phyloP scores from a whole-genome alignment of 35 echinoderm and acorn worm genomes.

The Apostichopus japonicus region DNA sequence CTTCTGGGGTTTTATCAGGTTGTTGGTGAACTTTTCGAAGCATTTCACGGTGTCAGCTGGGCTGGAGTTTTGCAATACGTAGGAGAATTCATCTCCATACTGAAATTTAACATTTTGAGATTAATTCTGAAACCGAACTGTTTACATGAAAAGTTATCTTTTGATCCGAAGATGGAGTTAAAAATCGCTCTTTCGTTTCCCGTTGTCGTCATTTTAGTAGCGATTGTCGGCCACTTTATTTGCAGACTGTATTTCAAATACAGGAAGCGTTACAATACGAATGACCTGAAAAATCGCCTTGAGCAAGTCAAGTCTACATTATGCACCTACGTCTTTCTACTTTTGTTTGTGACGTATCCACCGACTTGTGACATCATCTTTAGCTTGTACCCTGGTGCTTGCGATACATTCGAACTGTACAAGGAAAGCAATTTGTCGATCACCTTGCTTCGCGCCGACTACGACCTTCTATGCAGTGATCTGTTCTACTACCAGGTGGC shows the following conservation, averaged over 20 bases:
- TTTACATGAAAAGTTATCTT: not conserved
- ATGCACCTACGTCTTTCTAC: not conserved
- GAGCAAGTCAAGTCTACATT: not conserved
- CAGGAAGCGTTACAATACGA: not conserved
- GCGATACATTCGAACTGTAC: not conserved
- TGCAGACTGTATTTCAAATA: not conserved
- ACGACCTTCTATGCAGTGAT: not conserved
- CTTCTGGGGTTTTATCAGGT: slow-evolving; percentile 16
- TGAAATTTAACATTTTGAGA: slow-evolving; percentile 23
- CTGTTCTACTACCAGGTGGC: not conserved
- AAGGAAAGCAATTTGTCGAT: not conserved
- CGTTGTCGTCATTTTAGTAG: not conserved
- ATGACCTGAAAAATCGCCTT: not conserved
- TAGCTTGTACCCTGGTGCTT: too few relatives aligned
- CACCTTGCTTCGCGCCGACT: slow-evolving; percentile 15
- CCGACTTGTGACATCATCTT: too few relatives aligned
- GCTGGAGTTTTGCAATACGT: slow-evolving; percentile 10
- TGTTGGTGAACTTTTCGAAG: slow-evolving; percentile 15
- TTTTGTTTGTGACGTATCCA: slow-evolving; percentile 15
- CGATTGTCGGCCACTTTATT: not conserved
- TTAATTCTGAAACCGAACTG: slow-evolving; percentile 9
- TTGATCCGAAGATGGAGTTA: not conserved
- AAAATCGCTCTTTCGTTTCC: not conserved
- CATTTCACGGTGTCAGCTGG: slow-evolving; percentile 22
- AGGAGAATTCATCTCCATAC: not conserved